Base-by-base conservation (phyloP, 2,113 vertebrate species). In the Laticauda colubrina region DNA sequence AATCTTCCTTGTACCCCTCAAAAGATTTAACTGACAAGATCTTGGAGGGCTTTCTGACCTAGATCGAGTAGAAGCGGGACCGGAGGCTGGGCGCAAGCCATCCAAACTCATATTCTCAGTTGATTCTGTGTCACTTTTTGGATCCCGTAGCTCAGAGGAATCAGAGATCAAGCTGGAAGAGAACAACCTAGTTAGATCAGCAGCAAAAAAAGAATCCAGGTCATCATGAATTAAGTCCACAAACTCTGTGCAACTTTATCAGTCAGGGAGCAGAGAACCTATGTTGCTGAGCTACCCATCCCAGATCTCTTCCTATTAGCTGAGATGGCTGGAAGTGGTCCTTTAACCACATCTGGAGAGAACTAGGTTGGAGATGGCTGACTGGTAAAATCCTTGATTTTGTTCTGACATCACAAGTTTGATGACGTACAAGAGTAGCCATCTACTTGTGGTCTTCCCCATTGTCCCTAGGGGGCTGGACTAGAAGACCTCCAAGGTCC, bases 91-190 rank as follows among this genome's bases (percentile, higher is more conserved):
- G 94, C 94, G 98, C 94, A 91, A 96, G 96, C 98, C 98, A 61
- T 96, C 96, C 93, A 98, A 93, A 92, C 98, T 99, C 97, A 96
- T 93, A 51, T 97, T 98, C 96, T 98, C 99, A 53, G 95, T 97
- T 54, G 98, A 98, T 94, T 99, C 98, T 0, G 98, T 97, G 56
- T 98, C 97, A 0, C 98, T 98, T 95, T 93, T 97, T 89, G 93
- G 96, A 90, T 96, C 97, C 59, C 94, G 93, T 18, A 93, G 97
- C 85, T 97, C 98, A 3, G 95, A 95, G 48, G 94, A 95, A 92
- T 98, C 97, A 5, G 89, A 96, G 87, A 95, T 93, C 94, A 89
- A 94, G 86, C 98, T 98, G 95, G 87, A 94, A 95, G 95, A 95
- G 85, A 94, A 95, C 93, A 0, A 64, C 69, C 89, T 55, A 7